A percentile compares a stretch with the other conserved stretches of the same genome.
Evolutionary conservation across 1,140 invertebrate genomes (phyloP).

Genomic region (Charaxes varanes): DNA sequence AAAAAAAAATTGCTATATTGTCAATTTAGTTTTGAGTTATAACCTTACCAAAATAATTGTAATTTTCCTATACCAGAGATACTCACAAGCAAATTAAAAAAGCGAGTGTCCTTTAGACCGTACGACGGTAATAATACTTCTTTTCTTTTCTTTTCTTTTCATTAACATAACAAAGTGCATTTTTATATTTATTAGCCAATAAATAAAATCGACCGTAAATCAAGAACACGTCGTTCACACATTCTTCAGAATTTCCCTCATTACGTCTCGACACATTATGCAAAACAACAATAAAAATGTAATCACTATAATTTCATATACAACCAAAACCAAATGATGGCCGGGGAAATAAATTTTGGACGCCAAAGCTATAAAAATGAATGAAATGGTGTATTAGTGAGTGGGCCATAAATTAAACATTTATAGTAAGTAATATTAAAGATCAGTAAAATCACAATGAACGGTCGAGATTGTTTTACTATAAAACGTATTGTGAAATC

Average conservation of each 20-base stretch:
- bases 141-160: too few relatives aligned
- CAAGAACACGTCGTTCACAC: constrained; percentile 22
- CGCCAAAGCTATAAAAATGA: constrained; percentile 49
- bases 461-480: constrained; percentile 32
- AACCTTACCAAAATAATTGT: too few relatives aligned
- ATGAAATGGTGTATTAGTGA: constrained; percentile 59
- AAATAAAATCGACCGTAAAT: constrained; percentile 24
- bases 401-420: constrained; percentile 56
- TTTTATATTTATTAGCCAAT: too few relatives aligned
- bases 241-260: constrained; percentile 20
- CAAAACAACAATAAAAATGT: constrained; percentile 48
- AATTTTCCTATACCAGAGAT: too few relatives aligned
- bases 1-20: too few relatives aligned
- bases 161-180: too few relatives aligned
- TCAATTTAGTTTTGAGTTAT: too few relatives aligned
- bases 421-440: constrained; percentile 62
- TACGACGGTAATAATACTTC: too few relatives aligned
- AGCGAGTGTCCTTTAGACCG: too few relatives aligned
- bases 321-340: constrained; percentile 53
- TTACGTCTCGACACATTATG: constrained; percentile 41
- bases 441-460: constrained; percentile 60
- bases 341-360: constrained; percentile 51
- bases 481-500: constrained; percentile 33
- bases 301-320: constrained; percentile 54
- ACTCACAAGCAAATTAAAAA: too few relatives aligned